Conservation (phyloP, 2,113 vertebrate genomes). For the Rhinichthys klamathensis region DNA sequence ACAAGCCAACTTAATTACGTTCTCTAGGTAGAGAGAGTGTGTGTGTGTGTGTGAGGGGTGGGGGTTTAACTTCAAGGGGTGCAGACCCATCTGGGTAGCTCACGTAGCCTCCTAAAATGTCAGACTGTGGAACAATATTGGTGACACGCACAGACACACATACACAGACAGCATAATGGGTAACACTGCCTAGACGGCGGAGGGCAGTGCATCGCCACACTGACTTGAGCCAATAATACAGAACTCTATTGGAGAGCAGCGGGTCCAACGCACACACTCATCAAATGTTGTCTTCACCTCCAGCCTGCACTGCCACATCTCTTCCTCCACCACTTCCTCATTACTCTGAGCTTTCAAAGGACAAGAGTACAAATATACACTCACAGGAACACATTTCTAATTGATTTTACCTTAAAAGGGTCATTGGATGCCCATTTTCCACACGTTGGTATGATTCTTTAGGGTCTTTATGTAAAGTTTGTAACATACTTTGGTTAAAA, state of each 20-base stretch:
- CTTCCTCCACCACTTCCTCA: slow-evolving; percentile 24
- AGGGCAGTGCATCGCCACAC: slow-evolving; percentile 37
- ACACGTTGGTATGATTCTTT: no score
- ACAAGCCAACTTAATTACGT: no score
- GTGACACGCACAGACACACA: background rate
- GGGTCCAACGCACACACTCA: background rate
- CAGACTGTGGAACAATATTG: slow-evolving; percentile 29
- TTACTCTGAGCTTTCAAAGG: slow-evolving; percentile 10
- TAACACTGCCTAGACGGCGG: slow-evolving; percentile 31
- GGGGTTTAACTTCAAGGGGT: slow-evolving; percentile 25
- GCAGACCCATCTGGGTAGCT: slow-evolving; percentile 23
- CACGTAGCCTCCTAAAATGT: slow-evolving; percentile 34
- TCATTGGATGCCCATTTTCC: no score
- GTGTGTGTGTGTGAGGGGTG: background rate
- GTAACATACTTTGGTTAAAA: no score
- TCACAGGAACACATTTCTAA: background rate
- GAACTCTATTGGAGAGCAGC: background rate
- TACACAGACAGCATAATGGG: slow-evolving; percentile 23
- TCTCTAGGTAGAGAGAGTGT: background rate
- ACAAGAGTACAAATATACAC: background rate
- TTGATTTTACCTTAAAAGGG: background rate
- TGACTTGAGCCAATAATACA: slow-evolving; percentile 34
- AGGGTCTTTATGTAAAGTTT: no score
- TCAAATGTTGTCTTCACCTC: slow-evolving; percentile 14
- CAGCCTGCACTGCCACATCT: background rate